These are phyloP conservation scores for Hemithea aestivaria DNA, from an alignment of 2,888 invertebrate species.

Conservation along the genomic window DNA sequence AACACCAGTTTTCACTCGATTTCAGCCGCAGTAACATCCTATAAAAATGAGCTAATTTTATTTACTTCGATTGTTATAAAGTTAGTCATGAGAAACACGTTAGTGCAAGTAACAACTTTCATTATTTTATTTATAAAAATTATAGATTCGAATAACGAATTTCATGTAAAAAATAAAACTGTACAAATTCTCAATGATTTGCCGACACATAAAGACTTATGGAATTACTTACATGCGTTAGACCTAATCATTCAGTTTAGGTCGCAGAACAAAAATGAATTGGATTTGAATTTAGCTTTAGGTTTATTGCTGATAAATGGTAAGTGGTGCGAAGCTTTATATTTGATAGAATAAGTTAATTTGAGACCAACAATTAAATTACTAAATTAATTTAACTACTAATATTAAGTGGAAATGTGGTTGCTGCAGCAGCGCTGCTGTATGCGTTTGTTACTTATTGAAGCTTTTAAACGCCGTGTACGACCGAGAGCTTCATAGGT, in stretches of 20 bases:
- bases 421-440: no score
- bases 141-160: not conserved
- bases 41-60: constrained; percentile 5
- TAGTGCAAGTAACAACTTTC: no score
- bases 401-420: no score
- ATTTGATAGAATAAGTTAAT: no score
- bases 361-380: no score
- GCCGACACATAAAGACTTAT: constrained; percentile 36
- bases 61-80: no score
- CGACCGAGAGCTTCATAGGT: no score
- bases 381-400: no score
- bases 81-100: no score
- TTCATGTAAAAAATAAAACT: constrained; percentile 7
- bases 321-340: constrained; percentile 33
- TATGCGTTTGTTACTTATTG: no score
- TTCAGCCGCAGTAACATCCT: constrained; percentile 26
- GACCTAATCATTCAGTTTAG: constrained; percentile 36
- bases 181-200: constrained; percentile 24
- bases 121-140: no score
- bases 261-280: constrained; percentile 28
- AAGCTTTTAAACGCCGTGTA: no score
- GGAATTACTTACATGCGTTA: constrained; percentile 35
- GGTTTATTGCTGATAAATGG: constrained; percentile 53
- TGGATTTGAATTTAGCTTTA: constrained; percentile 45
- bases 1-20: constrained; percentile 34